Evolutionary conservation across 2,888 invertebrate genomes (phyloP).

Genomic region (Gisinianus flammeolus): DNA sequence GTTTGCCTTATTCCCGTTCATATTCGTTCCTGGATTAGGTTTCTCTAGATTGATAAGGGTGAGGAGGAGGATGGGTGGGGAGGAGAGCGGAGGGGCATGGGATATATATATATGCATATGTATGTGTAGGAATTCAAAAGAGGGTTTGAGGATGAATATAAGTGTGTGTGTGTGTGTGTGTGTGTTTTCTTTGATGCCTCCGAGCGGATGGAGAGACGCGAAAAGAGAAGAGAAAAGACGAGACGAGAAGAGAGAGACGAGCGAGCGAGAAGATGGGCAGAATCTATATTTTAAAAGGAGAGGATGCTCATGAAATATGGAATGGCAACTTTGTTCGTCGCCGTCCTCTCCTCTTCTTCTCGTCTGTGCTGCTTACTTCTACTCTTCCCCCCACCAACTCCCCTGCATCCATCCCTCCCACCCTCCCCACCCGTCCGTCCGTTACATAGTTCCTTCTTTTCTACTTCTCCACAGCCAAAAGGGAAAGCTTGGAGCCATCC

Average conservation of each 20-base stretch:
- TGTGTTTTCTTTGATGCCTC: slow-evolving; percentile 38
- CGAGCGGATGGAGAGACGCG: slow-evolving; percentile 8
- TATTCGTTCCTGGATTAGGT: no score
- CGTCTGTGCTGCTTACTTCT: background rate
- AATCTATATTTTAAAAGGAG: slow-evolving; percentile 43
- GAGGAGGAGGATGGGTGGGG: no score
- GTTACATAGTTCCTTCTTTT: no score
- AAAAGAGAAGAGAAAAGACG: slow-evolving; percentile 39
- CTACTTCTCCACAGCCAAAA: no score
- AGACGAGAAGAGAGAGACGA: slow-evolving; percentile 25
- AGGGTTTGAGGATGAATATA: slow-evolving; percentile 27
- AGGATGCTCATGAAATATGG: slow-evolving; percentile 48
- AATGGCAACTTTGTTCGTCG: slow-evolving; percentile 41
- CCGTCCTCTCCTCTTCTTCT: slow-evolving; percentile 2
- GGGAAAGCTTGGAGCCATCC: slow-evolving; percentile 9
- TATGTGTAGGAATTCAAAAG: slow-evolving; percentile 21
- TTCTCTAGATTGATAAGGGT: no score
- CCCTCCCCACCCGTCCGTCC: no score
- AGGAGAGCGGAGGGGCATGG: background rate
- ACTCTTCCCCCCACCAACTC: no score
- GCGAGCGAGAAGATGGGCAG: slow-evolving; percentile 38
- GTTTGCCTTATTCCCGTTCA: no score
- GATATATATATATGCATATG: slow-evolving; percentile 9
- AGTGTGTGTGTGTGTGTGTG: background rate
- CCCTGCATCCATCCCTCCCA: no score